These are phyloP conservation scores for Ctenodactylus gundi DNA, from an alignment of 2,113 vertebrate genomes.

Conservation along the genomic window DNA sequence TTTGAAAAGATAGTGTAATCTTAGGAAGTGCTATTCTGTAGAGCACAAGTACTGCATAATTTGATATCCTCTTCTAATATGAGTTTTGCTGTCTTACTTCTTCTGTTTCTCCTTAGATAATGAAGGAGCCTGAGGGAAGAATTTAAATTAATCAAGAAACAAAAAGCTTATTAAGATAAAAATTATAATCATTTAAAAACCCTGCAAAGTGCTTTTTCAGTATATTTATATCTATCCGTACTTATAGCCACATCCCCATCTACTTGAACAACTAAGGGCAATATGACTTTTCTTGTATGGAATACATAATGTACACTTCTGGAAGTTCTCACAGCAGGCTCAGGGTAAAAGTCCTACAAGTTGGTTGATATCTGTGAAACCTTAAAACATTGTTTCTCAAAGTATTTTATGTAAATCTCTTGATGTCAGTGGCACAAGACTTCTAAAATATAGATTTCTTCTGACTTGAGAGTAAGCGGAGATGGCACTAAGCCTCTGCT, in stretches of 20 bases:
- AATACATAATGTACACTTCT: not conserved
- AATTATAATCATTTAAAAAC: slow-evolving; percentile 25
- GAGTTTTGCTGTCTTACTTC: too few species aligned
- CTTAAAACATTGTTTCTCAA: not conserved
- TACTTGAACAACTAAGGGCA: not conserved
- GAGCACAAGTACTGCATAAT: not conserved
- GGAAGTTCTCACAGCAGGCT: not conserved
- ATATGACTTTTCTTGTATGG: not conserved
- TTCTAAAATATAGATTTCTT: slow-evolving; percentile 42
- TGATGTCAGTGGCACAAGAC: not conserved
- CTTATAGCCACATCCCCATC: not conserved
- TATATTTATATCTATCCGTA: not conserved
- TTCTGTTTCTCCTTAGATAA: too few species aligned
- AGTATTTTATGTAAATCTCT: not conserved
- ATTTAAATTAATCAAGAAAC: not conserved
- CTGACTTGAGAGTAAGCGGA: not conserved
- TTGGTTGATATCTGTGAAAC: not conserved
- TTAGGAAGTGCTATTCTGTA: not conserved
- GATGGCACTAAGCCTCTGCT: not conserved
- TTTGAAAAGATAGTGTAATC: not conserved
- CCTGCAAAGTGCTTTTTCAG: not conserved
- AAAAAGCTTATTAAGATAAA: not conserved
- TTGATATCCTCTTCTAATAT: not conserved
- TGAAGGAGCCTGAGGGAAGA: not conserved
- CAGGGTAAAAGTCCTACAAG: not conserved